Evolutionary conservation across 2,888 invertebrate genomes (phyloP).

Genomic region (Tinea trinotella): DNA sequence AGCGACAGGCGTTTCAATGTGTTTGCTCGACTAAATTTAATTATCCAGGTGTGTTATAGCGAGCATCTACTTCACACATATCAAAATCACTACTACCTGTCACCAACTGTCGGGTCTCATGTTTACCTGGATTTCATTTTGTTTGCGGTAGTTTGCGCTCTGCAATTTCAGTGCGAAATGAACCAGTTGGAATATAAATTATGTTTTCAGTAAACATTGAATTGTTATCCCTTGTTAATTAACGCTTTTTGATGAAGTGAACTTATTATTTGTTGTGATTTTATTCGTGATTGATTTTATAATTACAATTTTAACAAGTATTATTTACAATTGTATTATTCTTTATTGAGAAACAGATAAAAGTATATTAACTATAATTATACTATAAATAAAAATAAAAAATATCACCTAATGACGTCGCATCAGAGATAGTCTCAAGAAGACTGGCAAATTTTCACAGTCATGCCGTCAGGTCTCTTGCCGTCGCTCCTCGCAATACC

Average conservation of each 20-base stretch:
- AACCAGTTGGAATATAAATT: slow-evolving; percentile 3
- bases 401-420: no score
- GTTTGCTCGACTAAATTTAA: not conserved
- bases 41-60: not conserved
- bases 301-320: not conserved
- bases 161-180: not conserved
- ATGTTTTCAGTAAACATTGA: slow-evolving; percentile 3
- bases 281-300: not conserved
- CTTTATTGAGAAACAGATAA: no score
- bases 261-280: not conserved
- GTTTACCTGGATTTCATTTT: not conserved
- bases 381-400: no score
- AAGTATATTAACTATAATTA: no score
- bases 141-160: slow-evolving; percentile 8
- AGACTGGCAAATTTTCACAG: no score
- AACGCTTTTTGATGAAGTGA: slow-evolving; percentile 5
- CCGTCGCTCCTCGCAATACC: no score
- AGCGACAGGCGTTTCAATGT: slow-evolving; percentile 5
- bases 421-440: no score
- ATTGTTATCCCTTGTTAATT: slow-evolving; percentile 5
- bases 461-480: no score
- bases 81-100: slow-evolving; percentile 14
- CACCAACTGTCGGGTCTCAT: not conserved
- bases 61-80: slow-evolving; percentile 1
- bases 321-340: no score